Evolutionary conservation across 2,797 vertebrate genomes (phyloP).

Genomic region (Brachyalestes nurse): DNA sequence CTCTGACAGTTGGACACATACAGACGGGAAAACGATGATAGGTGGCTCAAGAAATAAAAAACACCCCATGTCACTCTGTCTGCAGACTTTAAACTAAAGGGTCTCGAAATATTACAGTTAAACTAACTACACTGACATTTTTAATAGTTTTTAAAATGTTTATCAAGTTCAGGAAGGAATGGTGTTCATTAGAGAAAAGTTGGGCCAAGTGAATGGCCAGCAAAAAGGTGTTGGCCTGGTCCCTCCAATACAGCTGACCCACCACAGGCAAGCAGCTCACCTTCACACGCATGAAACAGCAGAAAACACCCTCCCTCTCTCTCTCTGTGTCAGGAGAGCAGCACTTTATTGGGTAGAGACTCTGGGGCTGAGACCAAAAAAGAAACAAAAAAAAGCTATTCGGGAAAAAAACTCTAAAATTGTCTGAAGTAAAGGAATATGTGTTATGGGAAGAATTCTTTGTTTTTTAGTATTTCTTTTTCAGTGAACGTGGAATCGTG

Average conservation of each 20-base stretch:
- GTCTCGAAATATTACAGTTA: not conserved
- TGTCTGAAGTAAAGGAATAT: not conserved
- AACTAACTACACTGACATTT: not conserved
- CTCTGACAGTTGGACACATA: conserved; percentile 68
- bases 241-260: not conserved
- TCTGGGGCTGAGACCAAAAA: not conserved
- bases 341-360: conserved; percentile 10
- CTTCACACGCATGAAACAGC: conserved; percentile 20
- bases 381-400: not conserved
- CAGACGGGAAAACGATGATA: conserved; percentile 42
- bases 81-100: not conserved
- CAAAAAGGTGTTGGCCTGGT: not conserved
- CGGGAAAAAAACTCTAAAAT: not conserved
- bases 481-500: conserved; percentile 14
- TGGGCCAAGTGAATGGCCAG: conserved; percentile 26
- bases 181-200: conserved; percentile 37
- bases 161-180: conserved; percentile 47
- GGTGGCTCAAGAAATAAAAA: conserved; percentile 12
- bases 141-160: not conserved
- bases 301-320: not conserved
- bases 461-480: conserved; percentile 1
- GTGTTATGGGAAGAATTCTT: not conserved
- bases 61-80: not conserved
- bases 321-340: not conserved
- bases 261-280: not conserved